phyloP scores from a whole-genome alignment of 2,888 invertebrate species.

The Sinotaia quadrata region DNA sequence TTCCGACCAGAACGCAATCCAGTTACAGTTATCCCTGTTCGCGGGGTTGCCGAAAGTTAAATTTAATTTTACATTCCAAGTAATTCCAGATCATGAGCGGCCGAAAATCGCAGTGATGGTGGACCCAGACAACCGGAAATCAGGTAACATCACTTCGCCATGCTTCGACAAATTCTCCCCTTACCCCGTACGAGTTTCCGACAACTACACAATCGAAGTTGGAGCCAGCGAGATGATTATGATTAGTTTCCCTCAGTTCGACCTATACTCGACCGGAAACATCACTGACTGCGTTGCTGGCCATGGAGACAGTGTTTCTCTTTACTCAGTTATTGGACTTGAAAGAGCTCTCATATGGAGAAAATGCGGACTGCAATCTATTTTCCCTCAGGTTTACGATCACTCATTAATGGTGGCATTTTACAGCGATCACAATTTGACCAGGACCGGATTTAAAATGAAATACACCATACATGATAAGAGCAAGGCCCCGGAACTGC shows the following conservation, averaged over 20 bases:
- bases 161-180: conserved; percentile 19
- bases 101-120: conserved; percentile 13
- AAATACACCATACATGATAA: conserved; percentile 13
- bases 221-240: conserved; percentile 20
- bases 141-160: conserved; percentile 20
- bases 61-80: conserved; percentile 5
- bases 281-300: conserved; percentile 14
- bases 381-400: conserved; percentile 19
- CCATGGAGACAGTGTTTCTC: conserved; percentile 20
- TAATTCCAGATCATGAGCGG: conserved; percentile 20
- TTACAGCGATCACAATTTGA: conserved; percentile 20
- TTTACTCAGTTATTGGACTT: not conserved
- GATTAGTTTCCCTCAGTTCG: conserved; percentile 29
- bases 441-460: conserved; percentile 21
- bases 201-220: conserved; percentile 25
- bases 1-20: conserved; percentile 23
- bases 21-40: conserved; percentile 16
- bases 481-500: not conserved
- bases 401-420: conserved; percentile 10
- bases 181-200: conserved; percentile 22
- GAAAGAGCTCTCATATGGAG: conserved; percentile 1
- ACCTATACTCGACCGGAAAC: conserved; percentile 25
- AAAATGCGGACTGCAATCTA: conserved; percentile 25
- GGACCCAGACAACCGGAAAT: not conserved
- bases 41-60: conserved; percentile 13